phyloP scores from a whole-genome alignment of 2,113 vertebrate genomes.

The Dasyornis broadbenti region DNA sequence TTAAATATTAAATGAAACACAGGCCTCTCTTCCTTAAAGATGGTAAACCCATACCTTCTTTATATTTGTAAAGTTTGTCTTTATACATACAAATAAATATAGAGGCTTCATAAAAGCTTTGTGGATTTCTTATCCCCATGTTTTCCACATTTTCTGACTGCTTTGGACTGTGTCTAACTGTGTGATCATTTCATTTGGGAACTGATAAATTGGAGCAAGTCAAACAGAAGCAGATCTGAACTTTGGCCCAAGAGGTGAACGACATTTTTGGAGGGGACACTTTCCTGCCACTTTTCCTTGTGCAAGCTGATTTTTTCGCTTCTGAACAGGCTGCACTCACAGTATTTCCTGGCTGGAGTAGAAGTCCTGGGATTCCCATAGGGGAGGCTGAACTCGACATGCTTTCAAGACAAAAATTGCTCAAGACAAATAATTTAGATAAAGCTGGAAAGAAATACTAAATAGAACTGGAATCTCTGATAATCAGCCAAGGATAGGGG shows the following conservation, averaged over 20 bases:
- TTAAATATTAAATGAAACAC: not conserved
- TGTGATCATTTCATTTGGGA: not conserved
- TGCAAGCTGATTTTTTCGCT: not conserved
- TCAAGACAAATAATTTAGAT: constrained; percentile 30
- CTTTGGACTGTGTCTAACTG: not conserved
- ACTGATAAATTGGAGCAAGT: not conserved
- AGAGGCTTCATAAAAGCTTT: not conserved
- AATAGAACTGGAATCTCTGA: constrained; percentile 5
- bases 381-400: not conserved
- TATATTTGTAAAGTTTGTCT: not conserved
- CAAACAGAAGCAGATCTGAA: not conserved
- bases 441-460: not conserved
- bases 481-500: constrained; percentile 10
- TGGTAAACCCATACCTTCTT: not conserved
- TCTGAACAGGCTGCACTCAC: not conserved
- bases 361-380: not conserved
- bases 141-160: not conserved
- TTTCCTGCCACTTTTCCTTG: not conserved
- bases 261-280: not conserved
- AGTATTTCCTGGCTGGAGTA: not conserved
- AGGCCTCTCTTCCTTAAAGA: not conserved
- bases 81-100: not conserved
- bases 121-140: not conserved
- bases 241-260: not conserved
- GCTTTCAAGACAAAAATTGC: not conserved